phyloP scores from a whole-genome alignment of 2,113 vertebrate species.

The Boulengeromyrus knoepffleri region DNA sequence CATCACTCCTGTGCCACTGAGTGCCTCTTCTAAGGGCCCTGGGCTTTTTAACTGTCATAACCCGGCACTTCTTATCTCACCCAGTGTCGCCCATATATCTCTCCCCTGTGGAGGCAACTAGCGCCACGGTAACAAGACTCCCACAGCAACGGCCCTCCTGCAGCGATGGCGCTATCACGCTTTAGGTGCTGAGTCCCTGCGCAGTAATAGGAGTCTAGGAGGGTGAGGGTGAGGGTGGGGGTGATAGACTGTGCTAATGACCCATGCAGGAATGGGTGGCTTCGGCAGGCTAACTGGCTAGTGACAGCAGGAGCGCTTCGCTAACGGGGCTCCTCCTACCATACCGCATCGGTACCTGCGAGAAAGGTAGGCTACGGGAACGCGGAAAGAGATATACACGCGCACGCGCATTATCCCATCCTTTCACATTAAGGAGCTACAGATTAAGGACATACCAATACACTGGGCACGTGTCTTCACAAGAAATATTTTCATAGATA shows the following conservation, averaged over 20 bases:
- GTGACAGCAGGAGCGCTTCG: neutral
- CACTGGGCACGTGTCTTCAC: neutral
- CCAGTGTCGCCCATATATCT: neutral
- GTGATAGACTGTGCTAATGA: conserved; percentile 29
- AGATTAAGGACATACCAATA: neutral
- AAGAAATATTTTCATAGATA: neutral
- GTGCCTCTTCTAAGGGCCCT: neutral
- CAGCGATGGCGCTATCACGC: neutral
- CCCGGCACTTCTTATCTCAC: neutral
- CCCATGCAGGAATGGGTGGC: conserved; percentile 25
- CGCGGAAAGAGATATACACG: neutral
- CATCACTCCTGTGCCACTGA: neutral
- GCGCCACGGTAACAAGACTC: neutral
- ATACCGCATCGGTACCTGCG: neutral
- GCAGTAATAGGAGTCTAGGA: neutral
- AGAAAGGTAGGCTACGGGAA: neutral
- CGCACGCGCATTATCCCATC: neutral
- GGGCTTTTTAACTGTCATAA: neutral
- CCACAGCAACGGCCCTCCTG: neutral
- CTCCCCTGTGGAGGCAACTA: neutral
- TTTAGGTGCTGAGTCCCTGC: neutral
- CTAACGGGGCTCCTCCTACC: neutral
- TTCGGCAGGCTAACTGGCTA: conserved; percentile 10
- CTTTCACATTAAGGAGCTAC: neutral
- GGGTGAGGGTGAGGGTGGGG: neutral